phyloP scores from a whole-genome alignment of 2,113 vertebrate species.

The Agapornis roseicollis region DNA sequence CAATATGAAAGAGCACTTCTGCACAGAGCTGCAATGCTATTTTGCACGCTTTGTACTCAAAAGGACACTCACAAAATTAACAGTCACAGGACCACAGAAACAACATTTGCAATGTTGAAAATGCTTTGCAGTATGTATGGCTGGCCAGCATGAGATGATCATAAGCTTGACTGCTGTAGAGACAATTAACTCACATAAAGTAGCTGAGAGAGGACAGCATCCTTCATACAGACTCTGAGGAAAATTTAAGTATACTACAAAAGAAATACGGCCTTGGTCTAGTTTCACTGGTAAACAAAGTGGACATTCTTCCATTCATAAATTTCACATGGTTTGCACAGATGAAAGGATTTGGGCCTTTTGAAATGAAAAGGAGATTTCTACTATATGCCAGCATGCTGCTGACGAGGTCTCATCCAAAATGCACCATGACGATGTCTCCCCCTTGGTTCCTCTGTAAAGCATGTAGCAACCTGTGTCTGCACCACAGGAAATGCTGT shows the following conservation, averaged over 20 bases:
- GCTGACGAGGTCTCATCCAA: slow-evolving; percentile 5
- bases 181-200: neutral
- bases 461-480: slow-evolving; percentile 4
- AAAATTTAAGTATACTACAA: neutral
- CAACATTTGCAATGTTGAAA: neutral
- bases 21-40: neutral
- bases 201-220: neutral
- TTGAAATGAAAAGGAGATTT: neutral
- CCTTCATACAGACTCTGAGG: neutral
- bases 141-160: neutral
- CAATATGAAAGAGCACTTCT: neutral
- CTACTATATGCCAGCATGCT: neutral
- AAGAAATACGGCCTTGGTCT: neutral
- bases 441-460: neutral
- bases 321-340: neutral
- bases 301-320: neutral
- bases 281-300: neutral
- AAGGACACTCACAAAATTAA: neutral
- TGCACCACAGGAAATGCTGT: slow-evolving; percentile 22
- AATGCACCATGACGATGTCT: slow-evolving; percentile 48
- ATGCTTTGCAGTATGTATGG: rapidly evolving
- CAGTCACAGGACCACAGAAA: neutral
- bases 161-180: neutral
- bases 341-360: neutral
- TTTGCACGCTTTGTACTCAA: neutral